Percentiles rank a stretch among this genome's conserved stretches.
Evolutionary conservation across 2,888 invertebrate genomes (phyloP).

Genomic region (Cactoblastis cactorum): DNA sequence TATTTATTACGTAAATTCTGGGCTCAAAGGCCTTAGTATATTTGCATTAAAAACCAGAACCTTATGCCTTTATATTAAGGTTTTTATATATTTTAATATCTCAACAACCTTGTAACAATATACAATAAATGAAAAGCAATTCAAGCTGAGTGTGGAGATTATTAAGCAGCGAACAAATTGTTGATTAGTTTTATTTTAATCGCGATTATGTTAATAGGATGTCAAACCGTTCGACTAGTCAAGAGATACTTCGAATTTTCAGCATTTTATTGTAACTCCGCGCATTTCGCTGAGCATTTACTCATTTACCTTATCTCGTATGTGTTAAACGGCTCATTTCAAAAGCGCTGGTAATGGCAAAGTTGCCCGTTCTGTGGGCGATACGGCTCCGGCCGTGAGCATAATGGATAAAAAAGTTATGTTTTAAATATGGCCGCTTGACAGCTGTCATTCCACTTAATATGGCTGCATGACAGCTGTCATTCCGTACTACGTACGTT

Average conservation of each 20-base stretch:
- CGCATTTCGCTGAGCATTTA: slow-evolving; percentile 64
- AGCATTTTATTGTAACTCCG: slow-evolving; percentile 35
- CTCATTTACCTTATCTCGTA: slow-evolving; percentile 18
- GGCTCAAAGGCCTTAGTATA: slow-evolving; percentile 1
- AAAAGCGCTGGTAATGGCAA: slow-evolving; percentile 20
- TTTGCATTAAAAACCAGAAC: background rate
- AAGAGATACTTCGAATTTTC: slow-evolving; percentile 38
- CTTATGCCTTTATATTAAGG: background rate
- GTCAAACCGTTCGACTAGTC: slow-evolving; percentile 34
- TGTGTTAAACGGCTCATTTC: slow-evolving; percentile 37
- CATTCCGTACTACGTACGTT: too few relatives aligned
- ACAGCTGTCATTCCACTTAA: background rate
- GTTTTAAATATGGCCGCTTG: background rate
- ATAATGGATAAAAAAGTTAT: background rate
- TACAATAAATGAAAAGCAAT: background rate
- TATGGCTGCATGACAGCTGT: background rate
- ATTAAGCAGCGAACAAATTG: slow-evolving; percentile 28
- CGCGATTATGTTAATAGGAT: slow-evolving; percentile 28
- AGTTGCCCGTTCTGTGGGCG: background rate
- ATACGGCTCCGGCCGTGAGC: background rate
- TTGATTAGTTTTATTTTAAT: slow-evolving; percentile 59
- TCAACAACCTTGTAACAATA: background rate
- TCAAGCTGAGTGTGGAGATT: background rate
- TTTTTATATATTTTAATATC: background rate
- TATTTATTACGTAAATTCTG: slow-evolving; percentile 32